Evolutionary conservation across 2,888 invertebrate genomes (phyloP).

Genomic region (Polydrusus pterygomalis): DNA sequence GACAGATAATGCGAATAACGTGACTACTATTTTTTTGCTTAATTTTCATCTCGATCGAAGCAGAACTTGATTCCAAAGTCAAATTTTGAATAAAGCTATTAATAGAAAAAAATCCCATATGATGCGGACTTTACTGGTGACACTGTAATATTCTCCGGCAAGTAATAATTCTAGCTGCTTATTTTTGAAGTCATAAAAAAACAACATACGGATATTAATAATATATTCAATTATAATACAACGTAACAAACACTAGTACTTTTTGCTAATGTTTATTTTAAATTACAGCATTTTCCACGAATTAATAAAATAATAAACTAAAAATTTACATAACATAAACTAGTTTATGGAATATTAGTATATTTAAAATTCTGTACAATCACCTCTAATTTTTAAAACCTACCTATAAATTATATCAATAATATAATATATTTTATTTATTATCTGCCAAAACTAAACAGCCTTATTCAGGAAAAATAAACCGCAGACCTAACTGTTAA

Average conservation of each 20-base stretch:
- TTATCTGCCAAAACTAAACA: constrained; percentile 19
- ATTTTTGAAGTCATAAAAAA: constrained; percentile 3
- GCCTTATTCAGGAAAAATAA: constrained; percentile 26
- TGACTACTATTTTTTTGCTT: too few relatives aligned
- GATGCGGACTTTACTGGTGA: too few relatives aligned
- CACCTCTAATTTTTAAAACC: constrained; percentile 71
- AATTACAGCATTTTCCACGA: constrained; percentile 48
- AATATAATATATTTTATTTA: constrained; percentile 53
- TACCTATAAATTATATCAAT: constrained; percentile 61
- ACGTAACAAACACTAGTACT: constrained; percentile 39
- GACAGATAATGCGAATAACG: too few relatives aligned
- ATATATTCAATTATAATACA: constrained; percentile 56
- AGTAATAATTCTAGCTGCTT: too few relatives aligned
- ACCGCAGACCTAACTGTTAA: background rate
- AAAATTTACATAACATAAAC: constrained; percentile 54
- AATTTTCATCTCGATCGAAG: too few relatives aligned
- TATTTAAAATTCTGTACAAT: constrained; percentile 69
- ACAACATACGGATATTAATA: constrained; percentile 45
- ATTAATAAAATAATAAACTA: constrained; percentile 53
- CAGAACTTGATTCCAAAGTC: too few relatives aligned
- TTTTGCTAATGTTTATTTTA: constrained; percentile 41
- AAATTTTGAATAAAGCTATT: too few relatives aligned
- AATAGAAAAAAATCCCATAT: too few relatives aligned
- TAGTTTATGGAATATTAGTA: constrained; percentile 54
- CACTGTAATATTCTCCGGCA: too few relatives aligned